These are phyloP conservation scores for Mobula hypostoma DNA, from an alignment of 2,113 vertebrate genomes.

Conservation along the genomic window DNA sequence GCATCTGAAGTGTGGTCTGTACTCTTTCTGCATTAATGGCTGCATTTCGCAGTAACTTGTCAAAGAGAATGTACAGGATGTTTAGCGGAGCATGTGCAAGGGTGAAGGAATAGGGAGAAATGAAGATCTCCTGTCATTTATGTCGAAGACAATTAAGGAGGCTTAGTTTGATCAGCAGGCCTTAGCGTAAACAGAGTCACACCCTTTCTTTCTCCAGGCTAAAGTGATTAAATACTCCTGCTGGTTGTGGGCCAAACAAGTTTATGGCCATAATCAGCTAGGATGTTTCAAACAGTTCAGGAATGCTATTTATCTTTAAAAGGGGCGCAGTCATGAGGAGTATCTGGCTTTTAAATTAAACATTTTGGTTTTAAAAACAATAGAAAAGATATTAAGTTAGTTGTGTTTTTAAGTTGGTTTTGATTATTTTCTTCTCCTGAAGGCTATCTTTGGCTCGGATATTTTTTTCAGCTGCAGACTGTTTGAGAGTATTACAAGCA, in stretches of 20 bases:
- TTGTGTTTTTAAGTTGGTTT: not conserved
- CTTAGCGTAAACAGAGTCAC: not conserved
- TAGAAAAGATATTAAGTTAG: not conserved
- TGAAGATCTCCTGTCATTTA: not conserved
- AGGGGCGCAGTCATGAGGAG: not conserved
- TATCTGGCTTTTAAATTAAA: not conserved
- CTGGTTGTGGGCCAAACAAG: constrained; percentile 24
- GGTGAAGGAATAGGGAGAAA: not conserved
- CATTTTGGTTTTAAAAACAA: not conserved
- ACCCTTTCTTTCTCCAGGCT: constrained; percentile 10
- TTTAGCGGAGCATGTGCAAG: not conserved
- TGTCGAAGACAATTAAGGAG: constrained; percentile 2
- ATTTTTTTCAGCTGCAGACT: not conserved
- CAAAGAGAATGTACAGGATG: not conserved
- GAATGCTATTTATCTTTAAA: constrained; percentile 27
- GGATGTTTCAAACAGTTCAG: constrained; percentile 9
- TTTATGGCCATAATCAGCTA: constrained; percentile 13
- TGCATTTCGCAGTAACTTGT: not conserved
- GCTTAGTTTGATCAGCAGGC: not conserved
- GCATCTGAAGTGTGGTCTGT: not conserved
- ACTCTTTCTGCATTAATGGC: not conserved
- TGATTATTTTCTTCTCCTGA: not conserved
- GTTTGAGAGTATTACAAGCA: not conserved
- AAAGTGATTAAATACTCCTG: constrained; percentile 12
- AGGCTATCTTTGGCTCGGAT: not conserved